A percentile compares a stretch with the other conserved stretches of the same genome.
Conservation (phyloP, 2,113 vertebrate genomes). For the Lonchura striata region DNA sequence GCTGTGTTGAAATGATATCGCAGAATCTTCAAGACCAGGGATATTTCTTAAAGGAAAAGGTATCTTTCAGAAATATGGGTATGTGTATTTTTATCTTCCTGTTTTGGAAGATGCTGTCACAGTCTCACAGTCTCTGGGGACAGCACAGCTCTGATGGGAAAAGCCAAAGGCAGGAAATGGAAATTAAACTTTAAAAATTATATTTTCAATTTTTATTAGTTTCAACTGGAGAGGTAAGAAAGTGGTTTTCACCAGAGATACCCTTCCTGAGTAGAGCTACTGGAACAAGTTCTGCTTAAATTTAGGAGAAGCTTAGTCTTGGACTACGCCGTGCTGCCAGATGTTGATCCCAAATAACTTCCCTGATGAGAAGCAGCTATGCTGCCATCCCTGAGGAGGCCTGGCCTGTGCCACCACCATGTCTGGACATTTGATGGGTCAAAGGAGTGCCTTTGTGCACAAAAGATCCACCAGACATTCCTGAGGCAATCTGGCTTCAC, state of each 20-base stretch:
- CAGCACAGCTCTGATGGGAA: neutral
- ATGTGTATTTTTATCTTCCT: neutral
- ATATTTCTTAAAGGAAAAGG: neutral
- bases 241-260: neutral
- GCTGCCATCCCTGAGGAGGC: neutral
- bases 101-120: neutral
- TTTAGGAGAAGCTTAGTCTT: neutral
- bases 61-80: neutral
- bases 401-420: neutral
- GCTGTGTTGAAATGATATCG: neutral
- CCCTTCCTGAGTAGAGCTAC: neutral
- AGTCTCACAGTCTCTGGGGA: neutral
- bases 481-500: neutral
- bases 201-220: neutral
- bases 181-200: neutral
- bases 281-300: neutral
- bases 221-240: neutral
- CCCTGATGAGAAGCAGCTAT: neutral
- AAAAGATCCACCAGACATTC: neutral
- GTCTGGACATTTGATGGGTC: neutral
- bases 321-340: neutral
- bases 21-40: neutral
- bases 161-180: neutral
- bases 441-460: neutral
- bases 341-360: neutral